Percentiles rank a stretch among this genome's conserved stretches.
These are phyloP conservation scores for Tautogolabrus adspersus DNA, from an alignment of 2,113 vertebrate genomes.

Conservation along the genomic window DNA sequence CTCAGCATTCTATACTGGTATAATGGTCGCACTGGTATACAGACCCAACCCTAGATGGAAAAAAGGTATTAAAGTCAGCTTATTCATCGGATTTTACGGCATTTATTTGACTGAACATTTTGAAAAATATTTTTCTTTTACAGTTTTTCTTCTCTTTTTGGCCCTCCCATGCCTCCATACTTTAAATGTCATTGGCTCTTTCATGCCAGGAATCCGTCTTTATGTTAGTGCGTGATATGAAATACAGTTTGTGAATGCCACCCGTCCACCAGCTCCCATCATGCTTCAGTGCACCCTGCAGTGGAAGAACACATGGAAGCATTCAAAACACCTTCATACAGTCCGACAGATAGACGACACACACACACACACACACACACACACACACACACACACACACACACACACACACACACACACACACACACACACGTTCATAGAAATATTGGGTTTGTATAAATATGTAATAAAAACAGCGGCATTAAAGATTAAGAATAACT, in stretches of 20 bases:
- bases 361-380: neutral
- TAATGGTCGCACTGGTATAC: too few species aligned
- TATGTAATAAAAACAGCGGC: conserved; percentile 49
- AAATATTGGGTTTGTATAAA: conserved; percentile 8
- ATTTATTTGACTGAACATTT: neutral
- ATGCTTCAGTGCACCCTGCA: neutral
- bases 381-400: neutral
- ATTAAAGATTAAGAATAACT: conserved; percentile 51
- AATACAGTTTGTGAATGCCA: neutral
- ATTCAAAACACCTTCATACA: neutral
- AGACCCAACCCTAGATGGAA: too few species aligned
- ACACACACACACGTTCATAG: neutral
- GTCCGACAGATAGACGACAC: neutral
- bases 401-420: neutral
- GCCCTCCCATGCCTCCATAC: neutral
- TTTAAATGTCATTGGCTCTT: too few species aligned
- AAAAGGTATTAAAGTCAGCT: too few species aligned
- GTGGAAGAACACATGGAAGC: neutral
- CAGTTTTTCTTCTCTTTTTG: neutral
- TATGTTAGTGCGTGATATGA: neutral
- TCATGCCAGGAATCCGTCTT: neutral
- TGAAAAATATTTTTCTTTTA: neutral
- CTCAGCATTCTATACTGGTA: too few species aligned
- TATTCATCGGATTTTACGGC: too few species aligned
- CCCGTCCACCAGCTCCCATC: neutral